Evolutionary conservation across 2,113 vertebrate genomes (phyloP).

Genomic region (Amazona vittata): DNA sequence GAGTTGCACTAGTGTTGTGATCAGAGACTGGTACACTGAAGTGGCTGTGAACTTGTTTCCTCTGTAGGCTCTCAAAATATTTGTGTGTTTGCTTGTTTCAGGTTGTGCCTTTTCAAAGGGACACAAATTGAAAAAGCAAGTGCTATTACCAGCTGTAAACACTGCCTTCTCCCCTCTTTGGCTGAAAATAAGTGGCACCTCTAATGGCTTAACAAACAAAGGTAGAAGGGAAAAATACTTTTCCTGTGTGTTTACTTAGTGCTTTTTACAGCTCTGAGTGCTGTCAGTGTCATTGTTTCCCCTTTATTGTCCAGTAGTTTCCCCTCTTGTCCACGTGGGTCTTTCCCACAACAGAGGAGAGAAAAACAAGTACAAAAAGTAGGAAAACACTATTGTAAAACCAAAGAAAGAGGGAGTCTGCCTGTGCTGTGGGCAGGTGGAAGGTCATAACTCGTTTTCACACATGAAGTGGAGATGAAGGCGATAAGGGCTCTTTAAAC

Average conservation of each 20-base stretch:
- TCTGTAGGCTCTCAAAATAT: not conserved
- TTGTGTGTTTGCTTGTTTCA: not conserved
- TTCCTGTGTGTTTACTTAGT: constrained; percentile 41
- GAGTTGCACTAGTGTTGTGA: not conserved
- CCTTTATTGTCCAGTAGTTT: constrained; percentile 62
- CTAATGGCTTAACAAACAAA: constrained; percentile 38
- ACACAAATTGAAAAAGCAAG: not conserved
- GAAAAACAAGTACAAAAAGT: constrained; percentile 60
- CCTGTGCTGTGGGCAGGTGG: constrained; percentile 36
- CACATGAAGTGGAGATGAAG: constrained; percentile 43
- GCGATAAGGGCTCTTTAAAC: constrained; percentile 42
- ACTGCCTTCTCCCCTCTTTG: not conserved
- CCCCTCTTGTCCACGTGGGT: constrained; percentile 48
- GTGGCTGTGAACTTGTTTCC: not conserved
- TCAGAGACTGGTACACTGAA: fast-evolving
- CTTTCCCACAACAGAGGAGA: constrained; percentile 45
- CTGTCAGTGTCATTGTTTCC: constrained; percentile 66
- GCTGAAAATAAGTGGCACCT: not conserved
- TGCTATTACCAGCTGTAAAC: not conserved
- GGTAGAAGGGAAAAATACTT: constrained; percentile 28
- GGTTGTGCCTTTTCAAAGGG: not conserved
- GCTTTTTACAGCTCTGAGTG: constrained; percentile 47
- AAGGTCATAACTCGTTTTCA: constrained; percentile 57
- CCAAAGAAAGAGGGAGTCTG: constrained; percentile 36
- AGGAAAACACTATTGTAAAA: constrained; percentile 61